A percentile compares a stretch with the other conserved stretches of the same genome.
phyloP scores from a whole-genome alignment of 2,113 vertebrate genomes.

The Mus pahari region DNA sequence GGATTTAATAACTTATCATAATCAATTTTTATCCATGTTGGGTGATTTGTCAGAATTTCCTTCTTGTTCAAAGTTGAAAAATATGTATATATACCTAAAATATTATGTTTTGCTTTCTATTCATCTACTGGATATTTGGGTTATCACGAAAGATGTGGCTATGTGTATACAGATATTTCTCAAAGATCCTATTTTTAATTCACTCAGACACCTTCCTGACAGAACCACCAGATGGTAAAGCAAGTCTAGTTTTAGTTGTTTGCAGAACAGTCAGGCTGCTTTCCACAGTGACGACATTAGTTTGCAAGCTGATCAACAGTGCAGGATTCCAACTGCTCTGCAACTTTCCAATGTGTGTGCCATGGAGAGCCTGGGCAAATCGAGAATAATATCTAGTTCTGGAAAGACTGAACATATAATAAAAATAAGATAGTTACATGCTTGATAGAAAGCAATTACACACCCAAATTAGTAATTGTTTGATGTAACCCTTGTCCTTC shows the following conservation, averaged over 20 bases:
- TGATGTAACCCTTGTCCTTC: neutral
- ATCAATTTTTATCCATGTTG: neutral
- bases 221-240: neutral
- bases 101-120: neutral
- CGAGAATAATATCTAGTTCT: neutral
- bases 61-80: neutral
- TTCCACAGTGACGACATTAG: neutral
- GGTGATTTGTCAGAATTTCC: neutral
- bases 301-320: neutral
- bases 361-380: neutral
- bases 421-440: neutral
- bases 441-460: conserved; percentile 16
- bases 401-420: conserved; percentile 11
- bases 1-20: neutral
- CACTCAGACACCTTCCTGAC: neutral
- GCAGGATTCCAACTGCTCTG: neutral
- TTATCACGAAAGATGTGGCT: neutral
- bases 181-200: neutral
- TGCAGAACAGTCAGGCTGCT: neutral
- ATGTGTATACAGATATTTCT: neutral
- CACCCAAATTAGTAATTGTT: neutral
- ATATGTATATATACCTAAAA: neutral
- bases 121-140: neutral
- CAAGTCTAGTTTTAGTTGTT: conserved; percentile 5
- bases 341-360: neutral